A percentile compares a stretch with the other conserved stretches of the same genome.
Evolutionary conservation across 2,797 vertebrate genomes (phyloP).

Genomic region (Heliangelus exortis): DNA sequence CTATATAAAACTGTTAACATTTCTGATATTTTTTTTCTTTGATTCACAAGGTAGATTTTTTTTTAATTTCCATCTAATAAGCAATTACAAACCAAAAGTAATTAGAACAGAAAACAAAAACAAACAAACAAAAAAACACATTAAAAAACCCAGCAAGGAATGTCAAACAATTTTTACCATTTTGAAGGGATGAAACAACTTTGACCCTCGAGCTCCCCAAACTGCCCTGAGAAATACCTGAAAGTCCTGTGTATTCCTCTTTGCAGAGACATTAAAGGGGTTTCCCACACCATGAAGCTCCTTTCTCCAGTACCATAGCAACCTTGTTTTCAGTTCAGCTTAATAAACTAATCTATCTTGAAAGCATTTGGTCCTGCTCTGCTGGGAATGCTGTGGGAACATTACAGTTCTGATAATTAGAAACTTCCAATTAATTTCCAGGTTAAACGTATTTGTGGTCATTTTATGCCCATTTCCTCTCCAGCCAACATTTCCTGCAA

Average conservation of each 20-base stretch:
- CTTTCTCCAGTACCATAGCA: background rate
- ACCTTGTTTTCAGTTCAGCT: background rate
- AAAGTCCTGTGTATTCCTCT: background rate
- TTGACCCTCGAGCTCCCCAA: background rate
- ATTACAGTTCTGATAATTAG: background rate
- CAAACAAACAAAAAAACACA: too few relatives aligned
- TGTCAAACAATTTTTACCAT: background rate
- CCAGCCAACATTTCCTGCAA: background rate
- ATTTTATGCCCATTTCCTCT: background rate
- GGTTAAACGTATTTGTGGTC: background rate
- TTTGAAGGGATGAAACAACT: background rate
- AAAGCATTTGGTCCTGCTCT: background rate
- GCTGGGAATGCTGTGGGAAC: background rate
- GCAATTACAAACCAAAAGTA: background rate
- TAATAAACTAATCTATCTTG: background rate
- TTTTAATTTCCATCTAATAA: background rate
- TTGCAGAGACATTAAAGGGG: background rate
- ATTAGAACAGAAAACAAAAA: background rate
- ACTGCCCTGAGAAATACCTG: background rate
- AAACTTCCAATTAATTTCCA: background rate
- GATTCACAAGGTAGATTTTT: background rate
- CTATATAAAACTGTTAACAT: background rate
- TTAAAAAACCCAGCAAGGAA: background rate
- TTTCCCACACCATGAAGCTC: background rate
- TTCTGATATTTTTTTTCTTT: background rate